phyloP scores from a whole-genome alignment of 2,797 vertebrate species.

The Scarus forsteni region DNA sequence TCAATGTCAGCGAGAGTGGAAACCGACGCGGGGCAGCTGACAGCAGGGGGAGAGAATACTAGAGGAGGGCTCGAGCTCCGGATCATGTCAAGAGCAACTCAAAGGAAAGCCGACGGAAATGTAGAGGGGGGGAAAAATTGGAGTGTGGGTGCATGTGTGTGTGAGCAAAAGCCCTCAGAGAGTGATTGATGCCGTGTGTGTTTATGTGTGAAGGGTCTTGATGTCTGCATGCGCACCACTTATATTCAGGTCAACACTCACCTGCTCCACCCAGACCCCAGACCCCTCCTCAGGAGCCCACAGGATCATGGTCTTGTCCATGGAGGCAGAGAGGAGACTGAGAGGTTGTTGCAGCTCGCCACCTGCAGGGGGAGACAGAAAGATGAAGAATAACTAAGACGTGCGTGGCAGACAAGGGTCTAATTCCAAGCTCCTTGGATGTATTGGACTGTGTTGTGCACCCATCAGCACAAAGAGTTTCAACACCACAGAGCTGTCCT shows the following conservation, averaged over 20 bases:
- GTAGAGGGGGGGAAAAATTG: slow-evolving; percentile 1
- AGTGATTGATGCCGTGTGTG: slow-evolving; percentile 22
- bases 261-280: slow-evolving; percentile 97
- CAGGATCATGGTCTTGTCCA: slow-evolving; percentile 98
- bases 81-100: slow-evolving; percentile 53
- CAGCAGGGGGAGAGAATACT: slow-evolving; percentile 49
- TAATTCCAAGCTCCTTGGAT: no score
- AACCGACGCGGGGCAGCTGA: slow-evolving; percentile 45
- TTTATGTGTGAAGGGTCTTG: not conserved
- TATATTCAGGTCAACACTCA: slow-evolving; percentile 66
- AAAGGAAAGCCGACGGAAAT: slow-evolving; percentile 34
- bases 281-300: slow-evolving; percentile 96
- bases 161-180: not conserved
- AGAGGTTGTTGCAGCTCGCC: slow-evolving; percentile 89
- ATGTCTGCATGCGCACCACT: not conserved
- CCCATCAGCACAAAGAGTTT: no score
- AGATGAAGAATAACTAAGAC: not conserved
- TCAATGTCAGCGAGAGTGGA: slow-evolving; percentile 69
- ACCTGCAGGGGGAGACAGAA: slow-evolving; percentile 84
- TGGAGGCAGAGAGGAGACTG: slow-evolving; percentile 92
- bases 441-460: no score
- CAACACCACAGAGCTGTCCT: no score
- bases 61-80: slow-evolving; percentile 32
- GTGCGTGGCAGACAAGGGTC: not conserved
- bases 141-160: slow-evolving; percentile 3